Percentiles rank a stretch among this genome's conserved stretches.
These are phyloP conservation scores for Carapus acus DNA, from an alignment of 2,797 vertebrate species.

Conservation along the genomic window DNA sequence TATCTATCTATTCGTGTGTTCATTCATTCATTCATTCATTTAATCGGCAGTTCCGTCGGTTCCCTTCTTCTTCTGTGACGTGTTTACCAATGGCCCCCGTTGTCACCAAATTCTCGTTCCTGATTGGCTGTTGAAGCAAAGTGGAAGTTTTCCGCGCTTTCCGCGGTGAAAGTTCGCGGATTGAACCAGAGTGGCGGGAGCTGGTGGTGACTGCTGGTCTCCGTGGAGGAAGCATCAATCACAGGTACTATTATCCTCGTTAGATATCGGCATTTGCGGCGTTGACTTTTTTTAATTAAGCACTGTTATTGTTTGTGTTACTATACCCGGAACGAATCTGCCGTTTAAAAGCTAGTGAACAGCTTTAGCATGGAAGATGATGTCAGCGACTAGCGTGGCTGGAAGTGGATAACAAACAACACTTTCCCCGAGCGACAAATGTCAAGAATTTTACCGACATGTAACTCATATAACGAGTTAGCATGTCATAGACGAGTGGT, in stretches of 20 bases:
- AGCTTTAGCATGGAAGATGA: too few relatives aligned
- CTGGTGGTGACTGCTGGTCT: constrained; percentile 22
- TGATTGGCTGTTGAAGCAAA: background rate
- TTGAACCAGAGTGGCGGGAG: constrained; percentile 70
- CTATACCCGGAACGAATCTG: background rate
- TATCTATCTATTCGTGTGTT: too few relatives aligned
- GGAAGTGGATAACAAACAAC: too few relatives aligned
- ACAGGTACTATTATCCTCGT: background rate
- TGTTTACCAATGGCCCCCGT: accelerated
- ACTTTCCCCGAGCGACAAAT: too few relatives aligned
- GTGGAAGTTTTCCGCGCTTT: constrained; percentile 51
- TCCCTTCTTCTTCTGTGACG: background rate
- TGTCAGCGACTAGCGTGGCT: too few relatives aligned
- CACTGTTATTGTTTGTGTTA: background rate
- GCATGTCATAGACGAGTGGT: too few relatives aligned
- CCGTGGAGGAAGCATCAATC: background rate
- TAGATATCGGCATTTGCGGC: background rate
- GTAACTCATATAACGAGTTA: too few relatives aligned
- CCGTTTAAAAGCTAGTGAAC: too few relatives aligned
- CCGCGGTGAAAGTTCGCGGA: constrained; percentile 36
- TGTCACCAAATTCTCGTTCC: constrained; percentile 11
- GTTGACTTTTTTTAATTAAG: too few relatives aligned
- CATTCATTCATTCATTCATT: too few relatives aligned
- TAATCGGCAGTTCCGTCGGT: too few relatives aligned
- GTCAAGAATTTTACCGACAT: too few relatives aligned